These are phyloP conservation scores for Metaphire vulgaris DNA, from an alignment of 1,140 invertebrate species.

Conservation along the genomic window DNA sequence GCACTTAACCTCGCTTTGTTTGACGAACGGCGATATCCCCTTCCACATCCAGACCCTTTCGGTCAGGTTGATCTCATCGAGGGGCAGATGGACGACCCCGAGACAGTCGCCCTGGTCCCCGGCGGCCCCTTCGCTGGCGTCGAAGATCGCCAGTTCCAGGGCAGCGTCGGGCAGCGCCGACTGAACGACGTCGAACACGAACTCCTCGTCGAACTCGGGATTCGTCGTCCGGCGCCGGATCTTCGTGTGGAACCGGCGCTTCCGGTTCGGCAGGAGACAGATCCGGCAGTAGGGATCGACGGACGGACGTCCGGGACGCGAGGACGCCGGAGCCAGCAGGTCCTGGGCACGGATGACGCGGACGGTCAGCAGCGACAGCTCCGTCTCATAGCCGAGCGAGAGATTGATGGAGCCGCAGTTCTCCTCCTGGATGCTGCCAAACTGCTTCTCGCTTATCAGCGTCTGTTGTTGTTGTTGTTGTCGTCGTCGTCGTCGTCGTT, in stretches of 20 bases:
- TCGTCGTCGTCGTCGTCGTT: no score
- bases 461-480: no score
- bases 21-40: constrained; percentile 39
- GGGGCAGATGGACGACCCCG: constrained; percentile 40
- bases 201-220: constrained; percentile 55
- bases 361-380: constrained; percentile 43
- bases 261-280: constrained; percentile 39
- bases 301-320: constrained; percentile 30
- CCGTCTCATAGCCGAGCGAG: constrained; percentile 42
- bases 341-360: constrained; percentile 46
- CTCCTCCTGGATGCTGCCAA: constrained; percentile 36
- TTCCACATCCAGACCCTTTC: constrained; percentile 46
- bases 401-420: constrained; percentile 44
- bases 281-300: constrained; percentile 47
- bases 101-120: constrained; percentile 41
- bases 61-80: constrained; percentile 42
- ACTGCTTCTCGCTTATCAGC: neutral
- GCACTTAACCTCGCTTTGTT: constrained; percentile 27
- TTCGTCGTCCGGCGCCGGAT: constrained; percentile 53
- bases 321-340: constrained; percentile 39
- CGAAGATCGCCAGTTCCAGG: constrained; percentile 45
- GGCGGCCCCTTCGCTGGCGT: constrained; percentile 47
- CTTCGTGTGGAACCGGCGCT: constrained; percentile 37
- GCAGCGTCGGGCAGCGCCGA: constrained; percentile 35
- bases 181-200: constrained; percentile 46